These are phyloP conservation scores for Lycorma delicatula DNA, from an alignment of 1,140 invertebrate genomes.

Conservation along the genomic window DNA sequence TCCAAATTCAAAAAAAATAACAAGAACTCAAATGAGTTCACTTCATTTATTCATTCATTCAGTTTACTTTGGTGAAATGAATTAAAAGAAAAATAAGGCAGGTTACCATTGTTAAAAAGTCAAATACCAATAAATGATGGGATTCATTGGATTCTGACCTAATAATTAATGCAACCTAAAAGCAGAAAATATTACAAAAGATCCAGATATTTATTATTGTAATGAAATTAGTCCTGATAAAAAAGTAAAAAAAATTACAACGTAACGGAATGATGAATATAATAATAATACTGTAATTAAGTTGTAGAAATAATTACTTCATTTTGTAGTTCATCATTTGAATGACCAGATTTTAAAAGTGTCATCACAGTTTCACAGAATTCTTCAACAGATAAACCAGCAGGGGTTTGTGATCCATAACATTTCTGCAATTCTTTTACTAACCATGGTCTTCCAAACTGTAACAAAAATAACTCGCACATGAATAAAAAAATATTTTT, in stretches of 20 bases:
- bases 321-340: slow-evolving; percentile 69
- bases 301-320: slow-evolving; percentile 41
- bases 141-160: no score
- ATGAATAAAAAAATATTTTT: slow-evolving; percentile 25
- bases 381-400: slow-evolving; percentile 45
- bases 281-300: background rate
- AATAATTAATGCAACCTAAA: no score
- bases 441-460: slow-evolving; percentile 50
- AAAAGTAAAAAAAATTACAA: no score
- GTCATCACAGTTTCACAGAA: slow-evolving; percentile 50
- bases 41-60: no score
- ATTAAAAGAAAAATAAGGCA: no score
- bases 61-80: no score
- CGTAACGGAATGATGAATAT: background rate
- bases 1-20: no score
- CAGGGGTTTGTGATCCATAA: slow-evolving; percentile 35
- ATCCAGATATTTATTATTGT: background rate
- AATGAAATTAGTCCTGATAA: no score
- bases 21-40: no score
- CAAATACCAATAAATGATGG: no score
- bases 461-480: slow-evolving; percentile 33
- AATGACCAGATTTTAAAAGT: slow-evolving; percentile 51
- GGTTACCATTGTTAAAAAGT: no score
- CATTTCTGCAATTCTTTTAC: slow-evolving; percentile 46
- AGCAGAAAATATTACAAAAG: background rate